Percentiles rank a stretch among this genome's conserved stretches.
phyloP scores from a whole-genome alignment of 2,888 invertebrate genomes.

The Teinopalpus imperialis region DNA sequence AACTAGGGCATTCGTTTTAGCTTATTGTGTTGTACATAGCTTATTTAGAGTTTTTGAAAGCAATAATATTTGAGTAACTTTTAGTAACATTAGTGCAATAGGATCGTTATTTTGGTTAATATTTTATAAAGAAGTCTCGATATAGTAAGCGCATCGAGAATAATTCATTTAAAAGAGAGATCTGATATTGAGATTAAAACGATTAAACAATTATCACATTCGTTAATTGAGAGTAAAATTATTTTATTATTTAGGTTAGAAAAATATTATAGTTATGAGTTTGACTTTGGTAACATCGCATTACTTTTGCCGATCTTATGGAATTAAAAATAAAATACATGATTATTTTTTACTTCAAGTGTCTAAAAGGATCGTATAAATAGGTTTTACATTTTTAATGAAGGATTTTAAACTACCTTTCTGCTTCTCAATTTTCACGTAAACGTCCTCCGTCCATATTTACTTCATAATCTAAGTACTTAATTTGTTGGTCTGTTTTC shows the following conservation, averaged over 20 bases:
- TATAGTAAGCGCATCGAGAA: conserved; percentile 43
- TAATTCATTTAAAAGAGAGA: conserved; percentile 55
- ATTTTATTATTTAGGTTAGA: conserved; percentile 25
- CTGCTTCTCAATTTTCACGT: conserved; percentile 41
- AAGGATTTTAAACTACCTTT: not conserved
- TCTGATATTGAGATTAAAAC: conserved; percentile 79
- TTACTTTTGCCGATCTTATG: conserved; percentile 6
- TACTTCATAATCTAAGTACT: conserved; percentile 72
- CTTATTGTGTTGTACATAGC: conserved; percentile 51
- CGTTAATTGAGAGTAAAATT: conserved; percentile 37
- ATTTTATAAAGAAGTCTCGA: conserved; percentile 57
- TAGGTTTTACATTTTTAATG: not conserved
- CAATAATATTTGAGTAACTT: conserved; percentile 61
- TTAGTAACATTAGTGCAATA: conserved; percentile 71
- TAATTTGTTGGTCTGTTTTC: conserved; percentile 66
- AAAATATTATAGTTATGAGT: conserved; percentile 24
- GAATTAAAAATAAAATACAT: conserved; percentile 4
- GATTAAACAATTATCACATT: conserved; percentile 50
- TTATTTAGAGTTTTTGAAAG: conserved; percentile 57
- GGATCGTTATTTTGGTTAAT: conserved; percentile 70
- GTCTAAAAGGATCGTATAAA: not conserved
- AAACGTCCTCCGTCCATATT: conserved; percentile 73
- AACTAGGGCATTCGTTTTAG: conserved; percentile 34
- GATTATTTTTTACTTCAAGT: not conserved
- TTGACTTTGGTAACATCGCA: conserved; percentile 15